Conservation (phyloP, 2,888 invertebrate genomes). For the Eudasyphora cyanicolor region DNA sequence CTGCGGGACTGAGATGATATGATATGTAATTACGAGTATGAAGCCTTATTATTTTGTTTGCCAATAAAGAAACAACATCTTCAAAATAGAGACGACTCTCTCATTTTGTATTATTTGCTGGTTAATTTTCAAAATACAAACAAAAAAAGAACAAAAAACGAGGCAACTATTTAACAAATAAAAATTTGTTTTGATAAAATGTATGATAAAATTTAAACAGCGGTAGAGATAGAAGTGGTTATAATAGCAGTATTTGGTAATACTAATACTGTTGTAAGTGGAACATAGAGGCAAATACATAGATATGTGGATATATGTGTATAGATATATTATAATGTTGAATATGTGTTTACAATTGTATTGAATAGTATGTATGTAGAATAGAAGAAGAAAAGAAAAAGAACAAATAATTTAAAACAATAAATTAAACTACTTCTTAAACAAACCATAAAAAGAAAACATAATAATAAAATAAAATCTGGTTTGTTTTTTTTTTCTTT, state of each 20-base stretch:
- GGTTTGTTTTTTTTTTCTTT: not conserved
- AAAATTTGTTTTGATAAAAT: not conserved
- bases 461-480: conserved; percentile 3
- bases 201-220: conserved; percentile 14
- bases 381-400: conserved; percentile 19
- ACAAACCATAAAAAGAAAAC: conserved; percentile 5
- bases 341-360: conserved; percentile 4
- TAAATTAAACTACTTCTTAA: conserved; percentile 13
- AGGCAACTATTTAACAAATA: conserved; percentile 22
- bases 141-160: conserved; percentile 5
- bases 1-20: too few species aligned
- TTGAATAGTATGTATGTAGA: not conserved
- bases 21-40: not conserved
- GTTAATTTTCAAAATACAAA: not conserved
- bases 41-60: not conserved
- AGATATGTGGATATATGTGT: not conserved
- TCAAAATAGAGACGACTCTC: not conserved
- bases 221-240: conserved; percentile 19
- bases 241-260: conserved; percentile 31
- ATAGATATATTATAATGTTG: not conserved
- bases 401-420: conserved; percentile 14
- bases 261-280: conserved; percentile 7
- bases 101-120: not conserved
- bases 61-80: not conserved
- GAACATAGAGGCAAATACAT: not conserved